phyloP scores from a whole-genome alignment of 2,797 vertebrate genomes.

The Dryobates pubescens region DNA sequence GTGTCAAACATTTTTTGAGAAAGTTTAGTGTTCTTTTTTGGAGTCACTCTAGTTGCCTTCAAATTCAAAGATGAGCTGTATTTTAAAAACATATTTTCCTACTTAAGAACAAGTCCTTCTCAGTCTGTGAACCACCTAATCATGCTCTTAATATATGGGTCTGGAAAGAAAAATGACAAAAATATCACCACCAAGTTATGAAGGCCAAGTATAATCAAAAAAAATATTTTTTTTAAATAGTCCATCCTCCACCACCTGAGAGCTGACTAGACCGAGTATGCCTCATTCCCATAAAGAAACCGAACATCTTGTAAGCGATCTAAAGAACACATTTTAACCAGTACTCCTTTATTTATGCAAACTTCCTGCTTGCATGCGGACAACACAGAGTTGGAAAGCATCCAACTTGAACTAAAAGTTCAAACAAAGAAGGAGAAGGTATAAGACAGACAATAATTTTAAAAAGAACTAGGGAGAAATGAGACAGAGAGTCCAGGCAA shows the following conservation, averaged over 20 bases:
- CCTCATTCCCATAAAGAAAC: background rate
- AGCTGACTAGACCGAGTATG: background rate
- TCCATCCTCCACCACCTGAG: background rate
- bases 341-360: background rate
- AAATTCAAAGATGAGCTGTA: background rate
- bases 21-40: background rate
- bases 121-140: background rate
- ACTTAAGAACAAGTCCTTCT: background rate
- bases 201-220: background rate
- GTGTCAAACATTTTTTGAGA: background rate
- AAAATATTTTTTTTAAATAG: background rate
- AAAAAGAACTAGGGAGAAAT: background rate
- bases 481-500: background rate
- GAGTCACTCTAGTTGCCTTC: background rate
- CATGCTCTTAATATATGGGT: rapidly evolving
- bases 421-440: background rate
- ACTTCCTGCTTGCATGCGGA: background rate
- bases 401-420: background rate
- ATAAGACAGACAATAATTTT: background rate
- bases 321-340: background rate
- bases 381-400: background rate
- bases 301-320: background rate
- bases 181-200: background rate
- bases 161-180: background rate
- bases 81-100: background rate